Conservation (phyloP, 2,888 invertebrate genomes). For the Dolichomitus sp. region DNA sequence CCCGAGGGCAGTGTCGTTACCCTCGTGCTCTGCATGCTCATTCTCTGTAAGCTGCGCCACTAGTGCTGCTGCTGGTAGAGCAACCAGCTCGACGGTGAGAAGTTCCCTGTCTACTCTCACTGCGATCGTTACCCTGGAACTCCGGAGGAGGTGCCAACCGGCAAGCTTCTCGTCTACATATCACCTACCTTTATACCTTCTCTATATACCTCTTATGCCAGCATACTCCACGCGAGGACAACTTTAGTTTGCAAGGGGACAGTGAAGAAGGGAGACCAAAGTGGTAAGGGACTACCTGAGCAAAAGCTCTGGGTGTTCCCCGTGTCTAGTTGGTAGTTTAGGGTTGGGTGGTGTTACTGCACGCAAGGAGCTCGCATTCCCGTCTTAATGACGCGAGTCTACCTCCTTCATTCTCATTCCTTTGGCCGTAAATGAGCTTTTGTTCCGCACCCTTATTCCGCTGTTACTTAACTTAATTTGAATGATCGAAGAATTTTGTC, state of each 20-base stretch:
- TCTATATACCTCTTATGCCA: constrained; percentile 11
- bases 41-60: constrained; percentile 41
- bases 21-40: constrained; percentile 51
- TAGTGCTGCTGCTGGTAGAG: constrained; percentile 32
- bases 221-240: constrained; percentile 6
- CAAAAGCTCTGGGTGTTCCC: constrained; percentile 11
- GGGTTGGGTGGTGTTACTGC: constrained; percentile 14
- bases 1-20: constrained; percentile 65
- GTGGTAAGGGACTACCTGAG: constrained; percentile 39
- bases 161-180: constrained; percentile 58
- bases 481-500: background rate
- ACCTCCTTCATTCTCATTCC: constrained; percentile 8
- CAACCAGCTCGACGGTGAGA: constrained; percentile 38
- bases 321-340: constrained; percentile 30
- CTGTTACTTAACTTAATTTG: background rate
- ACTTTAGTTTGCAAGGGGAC: constrained; percentile 12
- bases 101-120: constrained; percentile 50
- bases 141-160: constrained; percentile 60
- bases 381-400: constrained; percentile 39
- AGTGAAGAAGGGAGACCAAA: constrained; percentile 31
- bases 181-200: constrained; percentile 39
- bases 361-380: constrained; percentile 45
- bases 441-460: background rate
- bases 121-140: constrained; percentile 61
- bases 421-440: background rate